Evolutionary conservation across 2,797 vertebrate genomes (phyloP), one percentile per base, ranked within the genome.

Genomic region (Onychomys torridus): DNA sequence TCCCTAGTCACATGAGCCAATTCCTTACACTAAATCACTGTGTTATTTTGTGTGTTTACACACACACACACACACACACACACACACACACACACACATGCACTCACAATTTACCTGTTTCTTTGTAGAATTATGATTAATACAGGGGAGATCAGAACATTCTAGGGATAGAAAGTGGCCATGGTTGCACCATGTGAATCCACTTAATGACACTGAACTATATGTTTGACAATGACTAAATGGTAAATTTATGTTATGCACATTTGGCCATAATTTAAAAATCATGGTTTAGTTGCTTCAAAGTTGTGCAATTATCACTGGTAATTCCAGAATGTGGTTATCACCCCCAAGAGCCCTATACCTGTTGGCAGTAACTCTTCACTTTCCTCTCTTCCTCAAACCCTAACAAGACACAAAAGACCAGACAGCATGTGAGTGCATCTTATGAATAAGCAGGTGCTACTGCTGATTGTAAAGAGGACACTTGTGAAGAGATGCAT

Each of bases 201-300:
- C 17, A 49, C 17, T 27, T 57, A 69, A 23, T 79, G 46, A 16
- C 77, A 34, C 43, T 65, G 57, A 65, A 91, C 37, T 61, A 1
- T 73, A n/a, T 1, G 32, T 7, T 55, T 63, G 69, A 63, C 69
- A 82, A 6, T 32, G 13, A 46, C 61, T 43, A 67, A 67, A n/a
- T 90, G 32, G 21, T 75, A 59, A 76, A 57, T 89, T 19, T 69
- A 59, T 75, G 14, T 83, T 79, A 46, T n/a, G 11, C 71, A 27
- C 57, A 63, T 94, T 93, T 94, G 71, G 49, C 34, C 57, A 23
- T 6, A n/a, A 40, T 71, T 78, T 77, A 90, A 82, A 87, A 43
- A 32, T 5, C 21, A 52, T 16, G 43, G 49, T 55, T 37, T 37
- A 71, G 34, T 71, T n/a, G 34, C 19, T 95, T 78, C 23, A 55